These are phyloP conservation scores for Todiramphus chloris DNA, from an alignment of 2,113 vertebrate genomes.

Conservation along the genomic window DNA sequence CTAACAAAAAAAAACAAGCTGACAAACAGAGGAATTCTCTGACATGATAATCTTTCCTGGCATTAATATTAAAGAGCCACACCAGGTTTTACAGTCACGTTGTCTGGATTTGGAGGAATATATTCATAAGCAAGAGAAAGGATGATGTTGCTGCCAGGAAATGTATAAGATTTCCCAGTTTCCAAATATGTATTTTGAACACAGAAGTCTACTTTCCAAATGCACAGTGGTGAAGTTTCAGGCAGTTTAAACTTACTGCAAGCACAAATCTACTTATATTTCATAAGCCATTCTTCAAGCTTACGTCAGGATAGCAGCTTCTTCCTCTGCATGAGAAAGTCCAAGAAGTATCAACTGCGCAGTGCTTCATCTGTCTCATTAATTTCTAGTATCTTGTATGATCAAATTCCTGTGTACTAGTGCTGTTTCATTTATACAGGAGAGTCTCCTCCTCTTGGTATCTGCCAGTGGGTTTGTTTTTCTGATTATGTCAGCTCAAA, in stretches of 20 bases:
- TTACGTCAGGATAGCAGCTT: accelerated
- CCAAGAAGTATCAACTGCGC: neutral
- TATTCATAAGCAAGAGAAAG: neutral
- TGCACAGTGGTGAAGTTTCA: neutral
- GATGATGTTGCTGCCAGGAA: neutral
- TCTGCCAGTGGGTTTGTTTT: neutral
- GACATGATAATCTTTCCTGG: neutral
- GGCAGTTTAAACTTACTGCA: neutral
- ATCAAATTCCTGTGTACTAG: neutral
- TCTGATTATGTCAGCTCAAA: neutral
- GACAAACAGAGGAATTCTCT: neutral
- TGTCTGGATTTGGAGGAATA: neutral
- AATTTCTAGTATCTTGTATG: neutral
- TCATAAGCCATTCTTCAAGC: neutral
- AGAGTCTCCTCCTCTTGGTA: neutral
- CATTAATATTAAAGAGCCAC: neutral
- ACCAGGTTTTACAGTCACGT: neutral
- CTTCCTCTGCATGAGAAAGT: neutral
- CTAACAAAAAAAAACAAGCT: neutral
- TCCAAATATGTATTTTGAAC: neutral
- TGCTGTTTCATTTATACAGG: neutral
- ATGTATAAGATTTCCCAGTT: neutral
- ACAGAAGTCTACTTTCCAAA: neutral
- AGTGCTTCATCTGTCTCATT: neutral
- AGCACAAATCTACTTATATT: neutral